Evolutionary conservation across 2,888 invertebrate genomes (phyloP), one percentile per base, ranked within the genome.

Genomic region (Spodoptera picta): DNA sequence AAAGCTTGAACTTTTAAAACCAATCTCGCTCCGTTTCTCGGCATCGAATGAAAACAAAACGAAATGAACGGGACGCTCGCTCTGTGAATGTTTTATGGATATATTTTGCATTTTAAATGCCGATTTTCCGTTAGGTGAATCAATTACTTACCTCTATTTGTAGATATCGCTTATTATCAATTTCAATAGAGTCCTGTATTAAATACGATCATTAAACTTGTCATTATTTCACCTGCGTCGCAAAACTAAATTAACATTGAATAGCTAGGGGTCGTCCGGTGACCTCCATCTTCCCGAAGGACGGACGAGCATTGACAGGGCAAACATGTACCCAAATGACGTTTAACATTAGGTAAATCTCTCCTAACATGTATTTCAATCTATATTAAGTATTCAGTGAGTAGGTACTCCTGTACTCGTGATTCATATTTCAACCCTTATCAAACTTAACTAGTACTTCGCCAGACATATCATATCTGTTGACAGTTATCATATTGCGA

Each of bases 51-150:
- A 81, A 85, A 87, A 84, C 79, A 84, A 83, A 77, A 75, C 66
- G 65, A 83, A 84, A 82, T 81, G 82, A 87, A 81, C 77, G 82
- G 72, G 72, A 69, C 72, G 79, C 73, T 64, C 76, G 65, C 76
- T 79, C 75, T 79, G 84, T 83, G 79, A 85, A 85, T 84, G 82
- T 84, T 85, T 83, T 82, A 87, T 85, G 81, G 84, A 84, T 81
- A 83, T 82, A 82, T 84, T 82, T 81, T 78, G 82, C 83, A 85
- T 87, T 85, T 83, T 83, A 86, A 65, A 87, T 88, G 83, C 82
- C 81, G 86, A 87, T 85, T 85, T 75, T 52, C 72, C 61, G 53
- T 65, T 69, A 79, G 77, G 75, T 74, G 74, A 74, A 66, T 74
- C 55, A 75, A 73, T 69, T 49, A 60, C 52, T 75, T 63, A n/a